Base-by-base conservation (phyloP, 2,888 invertebrate genomes). In the Euclidia mi region DNA sequence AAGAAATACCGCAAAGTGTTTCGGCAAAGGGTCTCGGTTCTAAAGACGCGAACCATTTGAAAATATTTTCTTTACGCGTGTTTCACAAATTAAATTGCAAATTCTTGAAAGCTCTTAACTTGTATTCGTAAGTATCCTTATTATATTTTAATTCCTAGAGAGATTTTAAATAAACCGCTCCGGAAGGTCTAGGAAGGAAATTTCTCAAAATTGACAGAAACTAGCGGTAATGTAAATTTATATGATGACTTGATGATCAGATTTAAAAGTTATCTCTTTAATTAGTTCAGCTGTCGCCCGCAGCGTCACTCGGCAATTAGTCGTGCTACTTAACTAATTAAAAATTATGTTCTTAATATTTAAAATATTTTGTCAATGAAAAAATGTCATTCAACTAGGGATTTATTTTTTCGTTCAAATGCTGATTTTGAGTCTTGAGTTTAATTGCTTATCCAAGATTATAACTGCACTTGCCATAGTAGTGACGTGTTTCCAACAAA, bases 31-130 rank as follows among this genome's bases (percentile, higher is more conserved):
- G 40, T n/a, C n/a, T n/a, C n/a, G 42, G 40, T 17, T 52, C 15
- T 29, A 38, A 47, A 61, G 41, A 35, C 43, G 44, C 34, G 29
- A 56, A 55, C 51, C 60, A 48, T 67, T 71, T 63, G n/a, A 60
- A 78, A 81, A 83, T 80, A 82, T 82, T 83, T 78, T 76, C 71
- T 65, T 75, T 76, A 67, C 71, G 63, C 59, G 40, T 67, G 58
- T 47, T 67, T 60, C 53, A 64, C 56, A 81, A 84, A 85, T 83
- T 79, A 65, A 81, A 81, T 82, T 79, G 70, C 57, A 56, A 78
- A 73, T 78, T 78, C 67, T 61, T 58, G 46, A 64, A 56, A 76
- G 69, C 67, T 68, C 59, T 71, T 55, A 53, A 64, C 71, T 78
- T 79, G 76, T 78, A 56, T 77, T 78, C 58, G 64, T 74, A 66